Evolutionary conservation across 2,797 vertebrate species (phyloP), one percentile per base, ranked within the genome.

Genomic region (Melanotaenia parkinsoni): DNA sequence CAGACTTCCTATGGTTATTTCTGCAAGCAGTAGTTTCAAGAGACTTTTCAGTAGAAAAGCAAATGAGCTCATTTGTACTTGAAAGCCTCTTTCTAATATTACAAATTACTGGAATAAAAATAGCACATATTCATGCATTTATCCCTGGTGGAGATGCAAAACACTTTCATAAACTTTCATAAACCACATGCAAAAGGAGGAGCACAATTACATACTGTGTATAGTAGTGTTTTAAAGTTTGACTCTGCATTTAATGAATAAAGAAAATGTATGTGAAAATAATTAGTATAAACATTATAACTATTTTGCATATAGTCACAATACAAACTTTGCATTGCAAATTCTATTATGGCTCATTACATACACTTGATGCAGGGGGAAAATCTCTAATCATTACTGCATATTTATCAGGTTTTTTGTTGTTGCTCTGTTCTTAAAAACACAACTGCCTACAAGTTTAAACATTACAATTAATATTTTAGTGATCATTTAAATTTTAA

Each of bases 31-130:
- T 68, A n/a, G 59, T 80, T 82, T 80, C 66, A 45, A 45, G 16
- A 60, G 67, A 79, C 51, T 75, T 80, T 86, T 77, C 56, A 74
- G 54, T 16, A 24, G 70, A 72, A 53, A 78, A 83, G 85, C 76
- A 86, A 86, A 91, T 86, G 70, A 82, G 73, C 77, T 88, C 63
- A 83, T 89, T 91, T 89, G 77, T 87, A 86, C 77, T 81, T 85
- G 84, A 88, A 89, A 83, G 77, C 68, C 57, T 83, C 62, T 81
- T 77, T 81, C 58, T 30, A 70, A 79, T 69, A 81, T 81, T 85
- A 85, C 83, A 88, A 88, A 91, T 89, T 74, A 72, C 65, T 33
- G 53, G 56, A 71, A 76, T 86, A 90, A 85, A 79, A 86, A 80
- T 74, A 83, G 61, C 56, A 77, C 72, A 81, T 73, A 70, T 80